These are phyloP conservation scores for Trogon surrucura DNA, from an alignment of 2,113 vertebrate genomes.

Conservation along the genomic window DNA sequence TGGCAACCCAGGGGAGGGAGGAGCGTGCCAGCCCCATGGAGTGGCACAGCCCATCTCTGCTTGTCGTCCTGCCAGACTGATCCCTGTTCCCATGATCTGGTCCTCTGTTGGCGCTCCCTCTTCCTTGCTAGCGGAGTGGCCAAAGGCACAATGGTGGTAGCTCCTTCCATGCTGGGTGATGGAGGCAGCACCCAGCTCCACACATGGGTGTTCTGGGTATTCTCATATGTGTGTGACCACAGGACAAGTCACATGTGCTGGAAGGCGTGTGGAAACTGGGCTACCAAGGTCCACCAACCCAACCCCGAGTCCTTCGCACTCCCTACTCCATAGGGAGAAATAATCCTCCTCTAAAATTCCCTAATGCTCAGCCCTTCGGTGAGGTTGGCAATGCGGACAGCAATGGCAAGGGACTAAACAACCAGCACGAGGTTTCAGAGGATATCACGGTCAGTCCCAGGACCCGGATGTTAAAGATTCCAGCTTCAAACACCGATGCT, in stretches of 20 bases:
- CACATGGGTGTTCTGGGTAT: neutral
- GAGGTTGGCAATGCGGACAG: neutral
- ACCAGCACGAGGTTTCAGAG: neutral
- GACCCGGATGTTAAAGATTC: neutral
- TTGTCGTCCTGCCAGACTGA: neutral
- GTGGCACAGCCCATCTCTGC: rapidly evolving
- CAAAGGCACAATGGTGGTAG: rapidly evolving
- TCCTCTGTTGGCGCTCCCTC: neutral
- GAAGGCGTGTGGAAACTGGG: neutral
- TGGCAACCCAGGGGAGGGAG: neutral
- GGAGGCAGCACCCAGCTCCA: neutral
- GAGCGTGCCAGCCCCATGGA: rapidly evolving
- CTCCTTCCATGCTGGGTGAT: neutral
- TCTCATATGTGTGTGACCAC: neutral
- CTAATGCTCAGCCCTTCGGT: neutral
- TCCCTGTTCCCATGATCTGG: neutral
- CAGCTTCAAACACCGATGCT: neutral
- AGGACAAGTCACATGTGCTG: neutral
- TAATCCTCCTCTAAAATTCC: neutral
- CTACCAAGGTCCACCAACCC: neutral
- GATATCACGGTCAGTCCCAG: neutral
- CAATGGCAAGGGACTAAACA: neutral
- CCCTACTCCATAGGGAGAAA: rapidly evolving
- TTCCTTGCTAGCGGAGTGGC: neutral
- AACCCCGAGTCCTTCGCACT: neutral